Percentiles rank a stretch among this genome's conserved stretches.
Conservation (phyloP, 1,140 invertebrate genomes). For the Heterodera schachtii region DNA sequence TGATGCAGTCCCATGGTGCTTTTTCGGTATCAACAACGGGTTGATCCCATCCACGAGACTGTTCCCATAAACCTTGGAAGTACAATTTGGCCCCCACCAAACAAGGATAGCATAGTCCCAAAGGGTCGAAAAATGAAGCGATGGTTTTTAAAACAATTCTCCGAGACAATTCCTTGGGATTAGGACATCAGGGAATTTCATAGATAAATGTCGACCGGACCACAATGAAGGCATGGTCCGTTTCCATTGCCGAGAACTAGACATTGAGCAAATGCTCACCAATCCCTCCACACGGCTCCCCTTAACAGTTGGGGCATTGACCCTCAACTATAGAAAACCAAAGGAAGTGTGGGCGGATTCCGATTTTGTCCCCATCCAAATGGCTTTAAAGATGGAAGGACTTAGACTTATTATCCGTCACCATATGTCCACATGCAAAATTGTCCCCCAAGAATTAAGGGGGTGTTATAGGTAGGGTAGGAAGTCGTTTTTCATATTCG, state of each 20-base stretch:
- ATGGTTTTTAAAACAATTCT: no score
- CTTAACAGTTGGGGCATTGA: no score
- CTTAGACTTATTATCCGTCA: background rate
- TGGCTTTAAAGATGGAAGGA: background rate
- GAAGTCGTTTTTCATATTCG: background rate
- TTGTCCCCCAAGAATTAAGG: background rate
- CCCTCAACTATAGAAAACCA: background rate
- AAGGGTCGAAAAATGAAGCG: no score
- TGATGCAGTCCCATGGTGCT: no score
- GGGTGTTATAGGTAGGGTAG: constrained; percentile 1
- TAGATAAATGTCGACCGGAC: background rate
- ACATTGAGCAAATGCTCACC: background rate
- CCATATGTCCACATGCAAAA: background rate
- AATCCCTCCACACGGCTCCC: no score
- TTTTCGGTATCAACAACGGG: no score
- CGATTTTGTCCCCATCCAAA: background rate
- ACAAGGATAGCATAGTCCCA: no score
- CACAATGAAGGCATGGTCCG: background rate
- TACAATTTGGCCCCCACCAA: no score
- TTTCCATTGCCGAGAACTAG: background rate
- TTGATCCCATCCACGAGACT: no score
- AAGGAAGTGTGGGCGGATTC: background rate
- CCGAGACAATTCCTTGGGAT: no score
- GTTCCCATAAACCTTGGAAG: no score
- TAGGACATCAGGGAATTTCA: no score